Percentiles rank a stretch among this genome's conserved stretches.
phyloP scores from a whole-genome alignment of 2,888 invertebrate species.

The Yponomeuta cagnagella region DNA sequence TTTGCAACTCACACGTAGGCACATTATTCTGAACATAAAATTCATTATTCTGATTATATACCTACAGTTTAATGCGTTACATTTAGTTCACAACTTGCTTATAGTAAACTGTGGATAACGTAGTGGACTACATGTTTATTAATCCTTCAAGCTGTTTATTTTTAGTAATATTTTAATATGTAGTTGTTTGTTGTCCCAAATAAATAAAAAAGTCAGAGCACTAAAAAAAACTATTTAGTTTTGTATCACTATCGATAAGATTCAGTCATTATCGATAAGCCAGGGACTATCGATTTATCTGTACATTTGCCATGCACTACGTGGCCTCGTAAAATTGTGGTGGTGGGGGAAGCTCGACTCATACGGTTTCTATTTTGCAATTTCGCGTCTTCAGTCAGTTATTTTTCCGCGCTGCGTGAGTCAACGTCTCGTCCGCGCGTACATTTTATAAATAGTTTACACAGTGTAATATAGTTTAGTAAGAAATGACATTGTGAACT shows the following conservation, averaged over 20 bases:
- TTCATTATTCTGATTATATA: no score
- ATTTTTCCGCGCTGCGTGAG: constrained; percentile 60
- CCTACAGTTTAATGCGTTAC: no score
- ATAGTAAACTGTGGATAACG: no score
- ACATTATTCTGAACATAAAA: not conserved
- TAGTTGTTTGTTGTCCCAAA: not conserved
- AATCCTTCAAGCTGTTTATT: no score
- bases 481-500: constrained; percentile 4
- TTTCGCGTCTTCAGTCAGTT: constrained; percentile 64
- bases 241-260: not conserved
- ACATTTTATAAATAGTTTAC: constrained; percentile 42
- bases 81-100: no score
- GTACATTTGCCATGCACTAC: constrained; percentile 47
- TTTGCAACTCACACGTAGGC: no score
- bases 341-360: constrained; percentile 62
- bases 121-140: no score
- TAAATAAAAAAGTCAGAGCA: constrained; percentile 19
- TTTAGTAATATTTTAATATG: no score
- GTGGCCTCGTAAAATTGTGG: constrained; percentile 67
- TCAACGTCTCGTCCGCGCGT: constrained; percentile 48
- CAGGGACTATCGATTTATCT: constrained; percentile 41
- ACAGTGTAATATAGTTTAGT: constrained; percentile 40
- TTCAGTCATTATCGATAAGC: not conserved
- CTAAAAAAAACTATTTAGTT: not conserved
- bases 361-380: constrained; percentile 72